phyloP scores from a whole-genome alignment of 2,113 vertebrate species.

The Charina bottae region DNA sequence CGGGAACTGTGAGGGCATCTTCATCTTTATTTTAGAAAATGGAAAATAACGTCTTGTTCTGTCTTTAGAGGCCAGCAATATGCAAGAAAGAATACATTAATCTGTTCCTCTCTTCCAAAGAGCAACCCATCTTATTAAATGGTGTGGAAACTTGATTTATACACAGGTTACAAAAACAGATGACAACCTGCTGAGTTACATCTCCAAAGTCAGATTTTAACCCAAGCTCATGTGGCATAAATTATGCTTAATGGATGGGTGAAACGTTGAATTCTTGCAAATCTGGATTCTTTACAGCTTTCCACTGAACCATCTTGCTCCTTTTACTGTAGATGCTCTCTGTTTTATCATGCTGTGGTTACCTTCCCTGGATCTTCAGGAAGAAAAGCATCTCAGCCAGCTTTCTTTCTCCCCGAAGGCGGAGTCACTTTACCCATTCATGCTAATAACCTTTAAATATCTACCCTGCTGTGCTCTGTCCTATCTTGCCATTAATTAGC shows the following conservation, averaged over 20 bases:
- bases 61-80: neutral
- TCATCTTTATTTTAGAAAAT: neutral
- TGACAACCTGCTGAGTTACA: neutral
- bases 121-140: neutral
- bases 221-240: neutral
- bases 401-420: neutral
- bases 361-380: neutral
- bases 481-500: neutral
- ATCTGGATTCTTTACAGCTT: neutral
- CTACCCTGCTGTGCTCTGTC: neutral
- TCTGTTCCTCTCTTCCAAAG: neutral
- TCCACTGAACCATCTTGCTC: neutral
- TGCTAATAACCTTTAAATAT: neutral
- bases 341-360: neutral
- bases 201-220: neutral
- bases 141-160: neutral
- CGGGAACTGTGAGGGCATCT: neutral
- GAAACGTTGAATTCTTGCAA: neutral
- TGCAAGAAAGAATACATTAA: neutral
- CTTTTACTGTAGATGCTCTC: neutral
- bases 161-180: neutral
- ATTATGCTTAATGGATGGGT: neutral
- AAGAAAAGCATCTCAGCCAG: neutral
- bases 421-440: neutral
- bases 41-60: neutral